Evolutionary conservation across 2,888 invertebrate genomes (phyloP), one percentile per base, ranked within the genome.

Genomic region (Myathropa florea): DNA sequence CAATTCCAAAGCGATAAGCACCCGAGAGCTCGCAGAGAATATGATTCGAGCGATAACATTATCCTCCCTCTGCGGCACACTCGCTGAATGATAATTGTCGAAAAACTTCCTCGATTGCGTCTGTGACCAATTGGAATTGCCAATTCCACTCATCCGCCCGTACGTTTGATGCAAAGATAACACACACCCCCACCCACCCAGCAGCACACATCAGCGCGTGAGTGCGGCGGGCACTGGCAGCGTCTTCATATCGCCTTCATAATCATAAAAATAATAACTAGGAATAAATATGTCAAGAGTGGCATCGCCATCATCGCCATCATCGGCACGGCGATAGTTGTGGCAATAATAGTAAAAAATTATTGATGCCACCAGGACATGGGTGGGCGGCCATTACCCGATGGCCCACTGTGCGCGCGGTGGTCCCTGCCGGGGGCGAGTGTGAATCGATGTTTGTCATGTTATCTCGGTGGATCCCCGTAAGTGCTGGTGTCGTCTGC

Each of bases 331-430:
- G 86, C 65, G 86, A 86, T 86, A 86, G 86, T 86, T 86, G 71
- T 86, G 79, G 86, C 75, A 86, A 86, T 86, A 86, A 83, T 71
- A 83, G 78, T 86, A 86, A 86, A 86, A 86, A 86, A 86, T 83
- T 86, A 86, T 86, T 86, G 86, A 83, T 86, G 86, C 86, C 83
- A 86, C 86, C 86, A 86, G 86, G 86, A 86, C 78, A 79, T 86
- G 86, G 86, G 83, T 83, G 86, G 86, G 86, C 78, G 70, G 71
- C 78, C 70, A 79, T 73, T 57, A 39, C 57, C 9, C 70, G 70
- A 75, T 80, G 71, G 84, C 76, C 81, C 70, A 71, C 33, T 60
- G 81, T 36, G 61, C 4, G 4, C 1, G 14, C 23, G 23, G 14
- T 21, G 30, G 57, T 73, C 55, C 55, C 63, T 78, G 61, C 72